Conservation (phyloP, 2,113 vertebrate species). For the Atrichornis clamosus region DNA sequence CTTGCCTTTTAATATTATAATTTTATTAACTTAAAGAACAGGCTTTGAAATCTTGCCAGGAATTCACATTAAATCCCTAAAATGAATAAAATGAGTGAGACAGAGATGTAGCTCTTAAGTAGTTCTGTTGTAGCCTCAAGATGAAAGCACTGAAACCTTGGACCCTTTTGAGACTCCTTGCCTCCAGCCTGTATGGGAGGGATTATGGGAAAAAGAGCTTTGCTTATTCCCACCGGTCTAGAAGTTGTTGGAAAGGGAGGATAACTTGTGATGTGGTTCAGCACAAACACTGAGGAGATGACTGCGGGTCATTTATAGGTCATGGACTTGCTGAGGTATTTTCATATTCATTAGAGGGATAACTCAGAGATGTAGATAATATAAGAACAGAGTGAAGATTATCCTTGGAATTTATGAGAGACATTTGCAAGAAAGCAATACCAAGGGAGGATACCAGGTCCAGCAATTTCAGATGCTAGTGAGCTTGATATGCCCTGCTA, state of each 20-base stretch:
- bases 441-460: background rate
- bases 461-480: background rate
- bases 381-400: background rate
- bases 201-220: background rate
- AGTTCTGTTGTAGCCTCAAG: background rate
- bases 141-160: conserved; percentile 26
- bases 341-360: background rate
- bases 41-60: conserved; percentile 42
- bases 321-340: background rate
- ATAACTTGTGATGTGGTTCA: background rate
- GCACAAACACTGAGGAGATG: background rate
- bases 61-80: background rate
- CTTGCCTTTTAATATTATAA: conserved; percentile 38
- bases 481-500: background rate
- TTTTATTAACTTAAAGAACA: conserved; percentile 13
- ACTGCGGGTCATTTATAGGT: conserved; percentile 26
- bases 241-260: background rate
- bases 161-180: background rate
- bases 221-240: background rate
- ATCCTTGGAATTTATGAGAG: background rate
- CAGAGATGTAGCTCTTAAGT: background rate
- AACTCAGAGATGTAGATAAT: background rate
- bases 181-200: background rate
- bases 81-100: background rate
- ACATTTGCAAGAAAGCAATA: background rate